Base-by-base conservation (phyloP, 2,888 invertebrate genomes). In the Melanostoma mellinum region DNA sequence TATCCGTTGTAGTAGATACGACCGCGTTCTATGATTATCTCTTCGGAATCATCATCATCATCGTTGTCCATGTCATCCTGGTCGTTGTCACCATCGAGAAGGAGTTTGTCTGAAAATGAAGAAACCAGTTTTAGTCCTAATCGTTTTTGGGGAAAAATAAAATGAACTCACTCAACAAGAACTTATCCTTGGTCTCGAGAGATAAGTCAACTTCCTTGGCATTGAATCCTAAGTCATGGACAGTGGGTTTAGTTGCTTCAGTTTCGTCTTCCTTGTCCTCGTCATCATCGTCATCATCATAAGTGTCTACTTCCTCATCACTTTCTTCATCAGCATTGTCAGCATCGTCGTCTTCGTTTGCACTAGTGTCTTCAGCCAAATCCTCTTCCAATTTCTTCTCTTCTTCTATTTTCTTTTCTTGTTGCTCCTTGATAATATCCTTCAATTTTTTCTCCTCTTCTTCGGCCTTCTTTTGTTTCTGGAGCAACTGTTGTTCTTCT, bases 1-100 rank as follows among this genome's bases (percentile, higher is more conserved):
- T 93, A 93, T 81, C 86, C 87, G 85, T 87, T 91, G 87, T 92
- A 93, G 85, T 86, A 92, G 89, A 87, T 90, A 63, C 61, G 92
- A 89, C 88, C 90, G 86, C 85, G 92, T 87, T 86, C 91, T 88
- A 87, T 91, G 88, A 88, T 91, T 87, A 90, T 89, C 86, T 90
- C 89, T 68, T 90, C 90, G 10, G 88, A 88, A 67, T 86, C 80
- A 5, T 75, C 77, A n/a, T 82, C 76, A n/a, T 79, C 85, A 38
- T 87, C 85, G n/a, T 87, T 74, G n/a, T 88, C 88, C 2, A 87
- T 86, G 5, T 87, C 78, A 6, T 88, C 88, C 2, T 88, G 88
- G 48, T 88, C 88, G 2, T 88, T 87, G 0, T 88, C 63, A 35
- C 87, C 87, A 32, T 85, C 69, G 8, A 85, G 67, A 42, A 86